A percentile compares a stretch with the other conserved stretches of the same genome.
Evolutionary conservation across 2,797 vertebrate species (phyloP).

Genomic region (Anableps anableps): DNA sequence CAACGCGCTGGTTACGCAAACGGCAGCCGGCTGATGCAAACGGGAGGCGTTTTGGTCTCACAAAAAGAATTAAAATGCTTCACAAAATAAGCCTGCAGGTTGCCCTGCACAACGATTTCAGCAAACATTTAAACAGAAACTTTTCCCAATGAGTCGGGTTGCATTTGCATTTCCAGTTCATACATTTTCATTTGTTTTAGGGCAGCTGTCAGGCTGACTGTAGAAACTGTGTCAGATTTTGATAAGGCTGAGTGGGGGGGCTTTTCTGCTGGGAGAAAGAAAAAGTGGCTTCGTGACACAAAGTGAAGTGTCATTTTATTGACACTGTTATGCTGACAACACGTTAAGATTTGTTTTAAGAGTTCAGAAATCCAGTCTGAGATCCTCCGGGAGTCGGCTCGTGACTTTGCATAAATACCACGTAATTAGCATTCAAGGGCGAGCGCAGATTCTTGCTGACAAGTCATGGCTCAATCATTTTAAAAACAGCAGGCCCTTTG

Average conservation of each 20-base stretch:
- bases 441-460: constrained; percentile 62
- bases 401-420: constrained; percentile 66
- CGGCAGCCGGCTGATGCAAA: not conserved
- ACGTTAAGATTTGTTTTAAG: constrained; percentile 70
- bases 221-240: constrained; percentile 60
- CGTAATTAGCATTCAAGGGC: constrained; percentile 71
- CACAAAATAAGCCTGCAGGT: constrained; percentile 53
- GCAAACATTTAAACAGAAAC: constrained; percentile 58
- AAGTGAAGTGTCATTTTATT: constrained; percentile 67
- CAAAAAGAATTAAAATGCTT: constrained; percentile 53
- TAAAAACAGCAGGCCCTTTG: constrained; percentile 63
- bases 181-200: constrained; percentile 69
- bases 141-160: constrained; percentile 36
- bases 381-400: constrained; percentile 58
- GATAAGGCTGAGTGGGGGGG: constrained; percentile 31
- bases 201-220: constrained; percentile 64
- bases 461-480: constrained; percentile 74
- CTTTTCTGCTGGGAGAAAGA: constrained; percentile 37
- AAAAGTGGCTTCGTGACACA: constrained; percentile 36
- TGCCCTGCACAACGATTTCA: constrained; percentile 42
- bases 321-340: constrained; percentile 72
- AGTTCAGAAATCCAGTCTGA: constrained; percentile 61
- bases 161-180: constrained; percentile 68
- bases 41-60: constrained; percentile 26
- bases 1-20: not conserved